These are phyloP conservation scores for Thalassoma bifasciatum DNA, from an alignment of 2,113 vertebrate species.

Conservation along the genomic window DNA sequence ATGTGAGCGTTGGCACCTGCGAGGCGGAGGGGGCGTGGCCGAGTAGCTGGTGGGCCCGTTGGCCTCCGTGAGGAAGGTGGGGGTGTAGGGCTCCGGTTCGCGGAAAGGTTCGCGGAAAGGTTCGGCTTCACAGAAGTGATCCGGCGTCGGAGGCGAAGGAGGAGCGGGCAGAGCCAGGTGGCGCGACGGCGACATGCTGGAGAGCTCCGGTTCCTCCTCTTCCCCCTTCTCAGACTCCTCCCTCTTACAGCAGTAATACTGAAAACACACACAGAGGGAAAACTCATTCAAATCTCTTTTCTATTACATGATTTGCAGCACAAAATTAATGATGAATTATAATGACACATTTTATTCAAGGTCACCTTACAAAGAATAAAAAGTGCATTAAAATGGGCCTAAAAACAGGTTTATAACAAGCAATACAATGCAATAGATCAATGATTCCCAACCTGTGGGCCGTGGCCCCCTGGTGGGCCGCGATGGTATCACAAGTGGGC, in stretches of 20 bases:
- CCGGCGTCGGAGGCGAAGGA: slow-evolving; percentile 73
- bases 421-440: too few species aligned
- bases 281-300: too few species aligned
- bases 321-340: too few species aligned
- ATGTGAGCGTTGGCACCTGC: slow-evolving; percentile 75
- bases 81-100: slow-evolving; percentile 67
- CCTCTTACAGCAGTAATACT: slow-evolving; percentile 97
- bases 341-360: too few species aligned
- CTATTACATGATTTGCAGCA: too few species aligned
- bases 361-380: too few species aligned
- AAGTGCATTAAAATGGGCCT: too few species aligned
- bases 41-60: slow-evolving; percentile 87
- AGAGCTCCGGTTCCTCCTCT: slow-evolving; percentile 91
- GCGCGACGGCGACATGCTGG: slow-evolving; percentile 77
- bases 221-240: slow-evolving; percentile 89
- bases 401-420: too few species aligned
- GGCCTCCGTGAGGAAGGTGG: slow-evolving; percentile 79
- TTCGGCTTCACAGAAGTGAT: slow-evolving; percentile 41
- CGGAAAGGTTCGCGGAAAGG: too few species aligned
- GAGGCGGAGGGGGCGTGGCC: slow-evolving; percentile 67
- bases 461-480: too few species aligned
- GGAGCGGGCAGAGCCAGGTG: slow-evolving; percentile 84
- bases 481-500: too few species aligned
- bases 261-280: slow-evolving; percentile 20
- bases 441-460: too few species aligned